phyloP scores from a whole-genome alignment of 2,888 invertebrate species.

The Orthosia cruda region DNA sequence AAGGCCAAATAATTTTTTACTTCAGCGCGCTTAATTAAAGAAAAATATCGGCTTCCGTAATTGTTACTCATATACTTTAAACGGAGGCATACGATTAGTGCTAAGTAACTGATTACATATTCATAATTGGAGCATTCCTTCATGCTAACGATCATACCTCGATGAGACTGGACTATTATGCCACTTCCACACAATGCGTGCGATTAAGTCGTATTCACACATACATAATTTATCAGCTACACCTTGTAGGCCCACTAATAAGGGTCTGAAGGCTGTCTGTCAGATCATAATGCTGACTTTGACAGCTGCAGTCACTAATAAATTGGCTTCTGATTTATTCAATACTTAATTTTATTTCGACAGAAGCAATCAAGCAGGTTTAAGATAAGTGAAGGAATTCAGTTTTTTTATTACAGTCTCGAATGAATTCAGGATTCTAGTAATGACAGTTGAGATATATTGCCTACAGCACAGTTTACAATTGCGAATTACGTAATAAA shows the following conservation, averaged over 20 bases:
- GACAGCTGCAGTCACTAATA: conserved; percentile 51
- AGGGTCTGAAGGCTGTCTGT: conserved; percentile 59
- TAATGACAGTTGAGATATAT: neutral
- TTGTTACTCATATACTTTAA: conserved; percentile 17
- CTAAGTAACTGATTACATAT: conserved; percentile 35
- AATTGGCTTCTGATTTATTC: conserved; percentile 43
- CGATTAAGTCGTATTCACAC: conserved; percentile 37
- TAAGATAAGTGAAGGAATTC: neutral
- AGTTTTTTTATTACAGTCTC: conserved; percentile 11
- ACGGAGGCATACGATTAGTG: conserved; percentile 14
- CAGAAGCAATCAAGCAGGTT: conserved; percentile 28
- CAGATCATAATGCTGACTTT: conserved; percentile 53
- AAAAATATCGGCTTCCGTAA: conserved; percentile 48
- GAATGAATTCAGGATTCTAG: conserved; percentile 3
- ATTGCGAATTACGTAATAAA: neutral
- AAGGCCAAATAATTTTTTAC: conserved; percentile 32
- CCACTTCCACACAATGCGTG: conserved; percentile 33
- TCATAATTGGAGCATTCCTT: conserved; percentile 39
- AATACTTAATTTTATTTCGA: conserved; percentile 37
- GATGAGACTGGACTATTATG: conserved; percentile 40
- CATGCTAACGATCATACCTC: conserved; percentile 19
- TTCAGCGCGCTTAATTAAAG: conserved; percentile 27
- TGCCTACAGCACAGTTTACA: neutral
- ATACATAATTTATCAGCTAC: conserved; percentile 49
- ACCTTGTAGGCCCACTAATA: conserved; percentile 40